Percentiles rank a stretch among this genome's conserved stretches.
These are phyloP conservation scores for Rhinatrema bivittatum DNA, from an alignment of 2,797 vertebrate species.

Conservation along the genomic window DNA sequence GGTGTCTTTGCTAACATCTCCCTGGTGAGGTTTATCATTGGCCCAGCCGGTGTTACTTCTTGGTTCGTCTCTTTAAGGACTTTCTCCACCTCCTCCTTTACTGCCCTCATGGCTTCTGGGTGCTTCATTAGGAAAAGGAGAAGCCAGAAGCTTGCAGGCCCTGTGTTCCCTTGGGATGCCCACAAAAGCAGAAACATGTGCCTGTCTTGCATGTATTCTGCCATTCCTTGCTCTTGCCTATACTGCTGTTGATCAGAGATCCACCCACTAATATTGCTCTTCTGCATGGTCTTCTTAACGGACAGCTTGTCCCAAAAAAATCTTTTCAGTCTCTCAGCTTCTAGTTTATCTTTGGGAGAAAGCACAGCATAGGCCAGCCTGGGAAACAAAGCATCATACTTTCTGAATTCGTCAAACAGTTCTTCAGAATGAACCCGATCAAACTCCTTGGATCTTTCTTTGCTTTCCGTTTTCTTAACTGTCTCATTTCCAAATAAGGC, in stretches of 20 bases:
- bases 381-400: constrained; percentile 80
- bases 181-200: constrained; percentile 84
- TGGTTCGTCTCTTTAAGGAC: constrained; percentile 56
- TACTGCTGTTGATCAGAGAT: constrained; percentile 51
- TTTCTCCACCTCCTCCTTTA: constrained; percentile 60
- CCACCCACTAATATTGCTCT: constrained; percentile 76
- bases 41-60: constrained; percentile 30
- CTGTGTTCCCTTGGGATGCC: constrained; percentile 87
- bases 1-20: constrained; percentile 69
- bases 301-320: constrained; percentile 68
- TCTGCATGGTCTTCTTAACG: constrained; percentile 39
- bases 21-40: constrained; percentile 47
- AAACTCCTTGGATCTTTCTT: constrained; percentile 44
- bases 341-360: constrained; percentile 51
- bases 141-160: constrained; percentile 81
- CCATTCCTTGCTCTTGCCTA: constrained; percentile 42
- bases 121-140: constrained; percentile 80
- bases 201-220: constrained; percentile 58
- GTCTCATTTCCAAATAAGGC: constrained; percentile 68
- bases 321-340: constrained; percentile 54
- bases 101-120: constrained; percentile 71
- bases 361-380: constrained; percentile 63
- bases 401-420: constrained; percentile 70
- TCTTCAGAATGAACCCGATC: constrained; percentile 61
- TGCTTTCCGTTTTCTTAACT: neutral